Conservation (phyloP, 2,113 vertebrate genomes). For the Macaca nemestrina region DNA sequence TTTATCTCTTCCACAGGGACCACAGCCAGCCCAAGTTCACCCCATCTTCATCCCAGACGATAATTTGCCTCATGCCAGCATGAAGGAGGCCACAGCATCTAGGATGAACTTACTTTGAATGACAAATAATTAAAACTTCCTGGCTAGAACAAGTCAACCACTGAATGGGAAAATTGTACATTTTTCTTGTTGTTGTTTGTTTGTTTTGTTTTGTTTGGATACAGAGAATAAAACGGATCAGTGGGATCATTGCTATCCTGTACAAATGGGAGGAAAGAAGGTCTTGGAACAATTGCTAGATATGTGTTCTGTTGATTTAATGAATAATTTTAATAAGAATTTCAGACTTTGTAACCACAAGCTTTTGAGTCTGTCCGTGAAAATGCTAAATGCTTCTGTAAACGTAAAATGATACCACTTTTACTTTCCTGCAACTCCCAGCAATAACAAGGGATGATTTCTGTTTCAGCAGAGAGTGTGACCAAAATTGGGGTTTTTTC, state of each 20-base stretch:
- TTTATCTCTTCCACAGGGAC: background rate
- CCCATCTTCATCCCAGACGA: background rate
- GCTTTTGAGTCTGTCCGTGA: conserved; percentile 75
- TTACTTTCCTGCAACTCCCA: conserved; percentile 63
- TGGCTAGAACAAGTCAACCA: background rate
- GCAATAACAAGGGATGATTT: conserved; percentile 58
- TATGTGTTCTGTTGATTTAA: conserved; percentile 74
- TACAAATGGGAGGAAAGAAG: conserved; percentile 54
- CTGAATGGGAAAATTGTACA: background rate
- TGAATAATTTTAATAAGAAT: conserved; percentile 81
- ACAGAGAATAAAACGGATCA: conserved; percentile 66
- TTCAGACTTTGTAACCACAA: conserved; percentile 82
- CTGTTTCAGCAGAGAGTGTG: conserved; percentile 67
- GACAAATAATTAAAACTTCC: conserved; percentile 33
- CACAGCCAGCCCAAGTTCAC: background rate
- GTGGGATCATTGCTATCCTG: conserved; percentile 30
- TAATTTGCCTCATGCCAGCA: background rate
- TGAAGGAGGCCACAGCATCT: background rate
- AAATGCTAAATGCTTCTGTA: conserved; percentile 81
- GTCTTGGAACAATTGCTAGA: conserved; percentile 59
- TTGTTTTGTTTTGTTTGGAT: background rate
- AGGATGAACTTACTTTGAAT: background rate
- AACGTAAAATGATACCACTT: conserved; percentile 72
- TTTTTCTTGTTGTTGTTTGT: background rate
- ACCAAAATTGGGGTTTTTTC: conserved; percentile 29